Evolutionary conservation across 2,113 vertebrate species (phyloP), one percentile per base, ranked within the genome.

Genomic region (Pardalotus punctatus): DNA sequence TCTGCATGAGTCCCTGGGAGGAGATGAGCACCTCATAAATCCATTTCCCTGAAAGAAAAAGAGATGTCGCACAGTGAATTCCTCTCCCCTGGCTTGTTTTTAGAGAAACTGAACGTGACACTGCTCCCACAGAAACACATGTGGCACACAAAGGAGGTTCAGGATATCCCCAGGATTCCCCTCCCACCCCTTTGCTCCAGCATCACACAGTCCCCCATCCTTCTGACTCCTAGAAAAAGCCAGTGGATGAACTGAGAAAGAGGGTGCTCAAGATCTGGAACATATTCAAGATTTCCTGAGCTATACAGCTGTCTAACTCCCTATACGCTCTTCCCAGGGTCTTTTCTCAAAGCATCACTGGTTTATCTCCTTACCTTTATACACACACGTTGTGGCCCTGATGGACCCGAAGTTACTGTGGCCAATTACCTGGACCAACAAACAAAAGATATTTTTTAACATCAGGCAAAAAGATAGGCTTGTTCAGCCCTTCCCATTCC

Each of bases 351-450:
- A 80, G 43, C 36, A 29, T 38, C 9, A 11, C 31, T 33, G 21
- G 38, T 12, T 50, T 64, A 61, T 7, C 5, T 72, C 53, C 96
- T 98, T 97, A 99, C 99, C 99, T 99, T 98, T 99, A 90, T 98
- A 99, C 6, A 99, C 99, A 4, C 99, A 99, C 0, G 99, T 99
- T 1, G 99, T 99, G 42, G 99, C 99, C 93, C 99, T 98, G 97
- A 99, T 99, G 73, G 99, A 99, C 90, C 99, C 99, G 82, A 99
- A 99, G 97, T 99, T 99, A 96, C 99, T 99, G 97, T 99, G 99
- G 29, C 99, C 99, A 43, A 99, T 99, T 66, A 99, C 99, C 99
- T 98, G 73, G 94, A 90, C 6, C 77, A 84, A 94, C 19, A 93
- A 78, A 95, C 2, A 88, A 43, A 94, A 77, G 51, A 38, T 29